Base-by-base conservation (phyloP, 2,797 vertebrate genomes). In the Prunella strophiata region DNA sequence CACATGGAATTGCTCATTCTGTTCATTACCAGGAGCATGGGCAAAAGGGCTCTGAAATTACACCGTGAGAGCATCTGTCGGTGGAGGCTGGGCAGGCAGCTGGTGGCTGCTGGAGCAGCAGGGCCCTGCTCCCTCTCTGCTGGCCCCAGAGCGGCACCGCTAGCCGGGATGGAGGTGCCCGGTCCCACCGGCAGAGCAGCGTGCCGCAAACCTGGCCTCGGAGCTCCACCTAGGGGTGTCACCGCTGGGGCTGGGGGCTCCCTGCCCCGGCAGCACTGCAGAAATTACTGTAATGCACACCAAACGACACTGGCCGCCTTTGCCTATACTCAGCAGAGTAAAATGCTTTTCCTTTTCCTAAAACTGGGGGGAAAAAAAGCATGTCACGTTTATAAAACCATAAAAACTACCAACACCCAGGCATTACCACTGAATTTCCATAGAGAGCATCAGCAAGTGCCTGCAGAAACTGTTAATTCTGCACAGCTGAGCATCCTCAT, bases 201-300 rank as follows among this genome's bases (percentile, higher is more conserved):
- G 43, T 22, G 77, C 42, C 23, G 21, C 51, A 98, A 98, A 87
- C 66, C 81, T 77, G 94, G 97, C 97, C 96, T 97, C 96, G 88
- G 93, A 98, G 98, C 91, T 87, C 98, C 98, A 98, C 93, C 98
- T 98, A 97, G 96, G 91, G 98, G 97, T 29, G 58, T 32, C 58
- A 42, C 7, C 40, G 11, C 26, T 3, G 12, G 40, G 36, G 20
- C 29, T 12, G 11, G 43, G 58, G n/a, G 19, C 62, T 43, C 5
- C 36, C 32, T 57, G 14, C 4, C 20, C 38, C 9, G 32, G 16
- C 52, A 57, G 55, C 10, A 34, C 5, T 20, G 59, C 55, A 89
- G 20, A 45, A 66, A 19, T 30, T 11, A 42, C 14, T 10, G 50
- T 15, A 18, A 34, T 38, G 26, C 82, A 63, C 52, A 34, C 42